Conservation (phyloP, 2,113 vertebrate genomes). For the Sterrhoptilus dennistouni region DNA sequence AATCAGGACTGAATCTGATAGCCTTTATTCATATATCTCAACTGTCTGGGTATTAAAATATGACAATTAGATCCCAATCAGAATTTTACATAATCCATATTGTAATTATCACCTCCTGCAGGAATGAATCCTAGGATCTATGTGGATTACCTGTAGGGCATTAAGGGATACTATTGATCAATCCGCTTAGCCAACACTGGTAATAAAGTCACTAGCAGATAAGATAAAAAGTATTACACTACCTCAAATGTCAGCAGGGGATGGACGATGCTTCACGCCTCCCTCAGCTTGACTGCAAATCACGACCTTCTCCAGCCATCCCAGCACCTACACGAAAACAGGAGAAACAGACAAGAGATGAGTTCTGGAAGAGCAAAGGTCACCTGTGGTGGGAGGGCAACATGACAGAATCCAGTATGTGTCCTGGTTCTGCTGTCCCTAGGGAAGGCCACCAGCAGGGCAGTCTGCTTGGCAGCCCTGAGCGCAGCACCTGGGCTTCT, state of each 20-base stretch:
- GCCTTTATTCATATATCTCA: neutral
- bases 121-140: neutral
- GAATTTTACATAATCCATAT: neutral
- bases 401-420: neutral
- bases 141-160: neutral
- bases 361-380: neutral
- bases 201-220: neutral
- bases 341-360: neutral
- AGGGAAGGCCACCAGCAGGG: neutral
- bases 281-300: slow-evolving; percentile 20
- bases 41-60: neutral
- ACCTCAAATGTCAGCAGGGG: slow-evolving; percentile 35
- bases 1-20: neutral
- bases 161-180: neutral
- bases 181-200: neutral
- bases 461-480: neutral
- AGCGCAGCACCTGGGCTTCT: neutral
- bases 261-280: neutral
- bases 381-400: accelerated
- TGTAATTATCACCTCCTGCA: neutral
- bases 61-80: neutral
- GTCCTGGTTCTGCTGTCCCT: neutral
- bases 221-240: neutral
- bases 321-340: slow-evolving; percentile 15
- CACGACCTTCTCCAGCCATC: neutral